Conservation (phyloP, 2,888 invertebrate genomes). For the Eupeodes luniger region DNA sequence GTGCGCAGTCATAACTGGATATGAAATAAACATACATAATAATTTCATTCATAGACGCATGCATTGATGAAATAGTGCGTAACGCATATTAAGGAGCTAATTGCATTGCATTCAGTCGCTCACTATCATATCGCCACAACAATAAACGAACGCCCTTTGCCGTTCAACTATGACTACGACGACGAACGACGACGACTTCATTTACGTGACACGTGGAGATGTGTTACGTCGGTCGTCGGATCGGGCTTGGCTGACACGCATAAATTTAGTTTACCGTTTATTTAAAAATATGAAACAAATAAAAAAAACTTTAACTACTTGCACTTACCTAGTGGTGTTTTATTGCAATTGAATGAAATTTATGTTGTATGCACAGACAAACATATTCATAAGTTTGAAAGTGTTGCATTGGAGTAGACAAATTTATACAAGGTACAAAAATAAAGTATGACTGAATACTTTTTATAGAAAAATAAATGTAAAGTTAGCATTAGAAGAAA, state of each 20-base stretch:
- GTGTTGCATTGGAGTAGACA: neutral
- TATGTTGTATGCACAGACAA: neutral
- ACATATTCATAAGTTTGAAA: neutral
- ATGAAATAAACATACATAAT: conserved; percentile 33
- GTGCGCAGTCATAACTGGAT: conserved; percentile 61
- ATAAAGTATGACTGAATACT: too few relatives aligned
- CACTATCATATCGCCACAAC: neutral
- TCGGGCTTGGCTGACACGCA: conserved; percentile 18
- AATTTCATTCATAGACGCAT: conserved; percentile 66
- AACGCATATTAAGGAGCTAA: conserved; percentile 70
- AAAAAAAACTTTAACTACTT: neutral
- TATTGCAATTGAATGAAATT: neutral
- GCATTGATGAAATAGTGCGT: conserved; percentile 59
- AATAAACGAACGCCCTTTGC: conserved; percentile 51
- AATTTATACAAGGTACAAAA: too few relatives aligned
- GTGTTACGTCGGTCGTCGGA: conserved; percentile 11
- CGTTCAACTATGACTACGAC: neutral
- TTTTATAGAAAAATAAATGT: too few relatives aligned
- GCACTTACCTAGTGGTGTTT: conserved; percentile 6
- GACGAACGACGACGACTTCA: conserved; percentile 61
- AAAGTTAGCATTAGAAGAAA: too few relatives aligned
- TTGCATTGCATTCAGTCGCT: conserved; percentile 57
- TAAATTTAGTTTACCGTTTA: conserved; percentile 40
- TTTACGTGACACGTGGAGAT: conserved; percentile 66
- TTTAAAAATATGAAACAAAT: neutral